Conservation (phyloP, 2,888 invertebrate genomes). For the Spodoptera picta region DNA sequence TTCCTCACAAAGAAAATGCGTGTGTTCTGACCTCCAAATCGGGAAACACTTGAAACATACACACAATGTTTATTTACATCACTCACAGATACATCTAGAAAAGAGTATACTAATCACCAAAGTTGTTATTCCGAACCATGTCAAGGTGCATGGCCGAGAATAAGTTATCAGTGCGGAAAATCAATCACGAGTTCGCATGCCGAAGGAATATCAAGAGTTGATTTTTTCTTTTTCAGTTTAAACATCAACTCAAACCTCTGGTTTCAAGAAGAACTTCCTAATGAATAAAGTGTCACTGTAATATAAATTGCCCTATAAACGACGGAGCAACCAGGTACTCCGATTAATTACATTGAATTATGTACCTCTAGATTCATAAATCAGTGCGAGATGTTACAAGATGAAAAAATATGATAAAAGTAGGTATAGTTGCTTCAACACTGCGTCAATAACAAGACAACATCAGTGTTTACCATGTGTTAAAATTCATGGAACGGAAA, state of each 20-base stretch:
- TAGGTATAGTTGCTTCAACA: neutral
- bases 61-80: conserved; percentile 58
- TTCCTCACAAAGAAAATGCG: conserved; percentile 85
- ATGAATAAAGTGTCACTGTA: no score
- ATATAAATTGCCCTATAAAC: no score
- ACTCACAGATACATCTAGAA: conserved; percentile 51
- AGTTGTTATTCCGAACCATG: conserved; percentile 48
- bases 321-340: no score
- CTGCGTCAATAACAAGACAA: conserved; percentile 11
- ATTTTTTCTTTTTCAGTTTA: conserved; percentile 10
- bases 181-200: conserved; percentile 28
- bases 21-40: conserved; percentile 80
- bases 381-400: neutral
- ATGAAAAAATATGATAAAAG: neutral
- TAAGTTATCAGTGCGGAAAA: conserved; percentile 56
- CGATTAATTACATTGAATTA: no score
- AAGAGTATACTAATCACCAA: conserved; percentile 19
- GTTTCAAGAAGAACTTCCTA: no score
- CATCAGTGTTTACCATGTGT: conserved; percentile 14
- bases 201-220: conserved; percentile 24
- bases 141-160: conserved; percentile 63
- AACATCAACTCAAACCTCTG: conserved; percentile 10
- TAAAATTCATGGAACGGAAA: conserved; percentile 18
- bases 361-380: neutral
- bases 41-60: conserved; percentile 67